Conservation (phyloP, 1,140 invertebrate genomes). For the Thereuonema tuberculata region DNA sequence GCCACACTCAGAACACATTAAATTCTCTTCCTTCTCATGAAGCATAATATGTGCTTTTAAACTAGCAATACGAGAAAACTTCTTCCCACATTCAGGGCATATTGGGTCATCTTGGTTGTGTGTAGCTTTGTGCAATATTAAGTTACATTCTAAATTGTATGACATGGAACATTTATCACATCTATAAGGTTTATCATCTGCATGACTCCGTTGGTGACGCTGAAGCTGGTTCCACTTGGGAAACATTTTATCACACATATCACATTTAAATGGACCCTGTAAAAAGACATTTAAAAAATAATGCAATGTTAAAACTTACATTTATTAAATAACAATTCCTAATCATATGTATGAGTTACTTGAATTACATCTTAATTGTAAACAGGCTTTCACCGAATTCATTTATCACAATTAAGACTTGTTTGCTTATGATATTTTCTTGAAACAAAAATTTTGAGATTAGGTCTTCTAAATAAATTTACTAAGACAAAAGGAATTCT, state of each 20-base stretch:
- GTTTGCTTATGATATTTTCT: background rate
- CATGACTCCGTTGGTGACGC: constrained; percentile 42
- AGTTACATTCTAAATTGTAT: constrained; percentile 48
- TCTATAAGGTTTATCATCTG: constrained; percentile 45
- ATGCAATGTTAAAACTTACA: too few relatives aligned
- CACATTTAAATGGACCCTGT: constrained; percentile 38
- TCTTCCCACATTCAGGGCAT: constrained; percentile 50
- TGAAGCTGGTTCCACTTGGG: constrained; percentile 37
- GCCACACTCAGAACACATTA: constrained; percentile 51
- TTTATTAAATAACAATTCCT: background rate
- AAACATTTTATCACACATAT: constrained; percentile 41
- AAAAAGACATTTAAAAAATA: constrained; percentile 11
- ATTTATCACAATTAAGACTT: background rate
- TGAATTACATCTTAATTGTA: too few relatives aligned
- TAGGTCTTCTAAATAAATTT: background rate
- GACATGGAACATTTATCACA: constrained; percentile 44
- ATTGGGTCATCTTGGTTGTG: constrained; percentile 37
- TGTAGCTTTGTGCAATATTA: constrained; percentile 45
- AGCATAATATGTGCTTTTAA: constrained; percentile 53
- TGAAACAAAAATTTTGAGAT: too few relatives aligned
- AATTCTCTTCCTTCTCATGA: constrained; percentile 51
- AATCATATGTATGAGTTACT: background rate
- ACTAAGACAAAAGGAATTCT: background rate
- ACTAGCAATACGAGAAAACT: constrained; percentile 49
- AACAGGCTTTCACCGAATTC: too few relatives aligned